These are phyloP conservation scores for Goniozus legneri DNA, from an alignment of 1,140 invertebrate genomes.

Conservation along the genomic window DNA sequence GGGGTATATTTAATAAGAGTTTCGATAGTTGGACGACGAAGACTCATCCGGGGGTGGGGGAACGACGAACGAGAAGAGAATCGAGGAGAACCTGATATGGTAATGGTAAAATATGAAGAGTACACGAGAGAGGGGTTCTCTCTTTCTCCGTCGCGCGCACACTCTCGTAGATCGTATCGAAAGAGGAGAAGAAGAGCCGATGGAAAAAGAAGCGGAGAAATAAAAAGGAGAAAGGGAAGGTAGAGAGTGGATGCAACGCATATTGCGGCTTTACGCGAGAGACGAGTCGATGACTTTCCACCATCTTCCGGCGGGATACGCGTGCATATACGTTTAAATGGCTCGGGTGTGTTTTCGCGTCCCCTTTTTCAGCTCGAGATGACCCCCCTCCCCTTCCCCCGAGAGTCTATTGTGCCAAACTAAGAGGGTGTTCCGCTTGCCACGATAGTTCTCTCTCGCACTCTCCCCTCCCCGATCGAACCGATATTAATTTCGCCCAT, in stretches of 20 bases:
- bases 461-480: no score
- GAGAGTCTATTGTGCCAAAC: no score
- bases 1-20: constrained; percentile 32
- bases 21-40: constrained; percentile 9
- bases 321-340: constrained; percentile 6
- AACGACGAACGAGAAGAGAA: constrained; percentile 7
- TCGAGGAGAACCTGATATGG: constrained; percentile 37
- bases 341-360: no score
- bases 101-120: constrained; percentile 36
- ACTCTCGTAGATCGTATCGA: constrained; percentile 34
- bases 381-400: no score
- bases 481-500: no score
- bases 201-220: constrained; percentile 16
- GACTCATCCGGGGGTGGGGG: neutral
- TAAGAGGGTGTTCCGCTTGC: no score
- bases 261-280: constrained; percentile 30
- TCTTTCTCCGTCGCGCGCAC: no score
- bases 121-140: constrained; percentile 18
- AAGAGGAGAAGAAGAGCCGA: constrained; percentile 32
- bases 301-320: neutral
- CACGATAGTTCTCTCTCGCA: no score
- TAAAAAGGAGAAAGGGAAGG: neutral
- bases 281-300: constrained; percentile 38
- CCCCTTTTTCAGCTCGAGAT: no score
- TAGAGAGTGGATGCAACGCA: constrained; percentile 9